A percentile compares a stretch with the other conserved stretches of the same genome.
phyloP scores from a whole-genome alignment of 1,140 invertebrate species.

The Phthorimaea operculella region DNA sequence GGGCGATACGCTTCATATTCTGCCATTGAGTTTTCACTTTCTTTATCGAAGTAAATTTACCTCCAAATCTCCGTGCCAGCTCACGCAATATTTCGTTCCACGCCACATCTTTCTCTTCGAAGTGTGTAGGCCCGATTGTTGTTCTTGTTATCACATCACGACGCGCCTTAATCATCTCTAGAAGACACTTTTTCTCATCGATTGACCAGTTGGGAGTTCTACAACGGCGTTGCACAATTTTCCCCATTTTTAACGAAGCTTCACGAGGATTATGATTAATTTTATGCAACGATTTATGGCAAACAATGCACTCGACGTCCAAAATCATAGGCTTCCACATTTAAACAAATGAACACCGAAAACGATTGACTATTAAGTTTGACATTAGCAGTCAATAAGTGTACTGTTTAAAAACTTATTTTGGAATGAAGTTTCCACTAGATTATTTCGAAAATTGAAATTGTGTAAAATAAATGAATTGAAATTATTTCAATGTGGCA shows the following conservation, averaged over 20 bases:
- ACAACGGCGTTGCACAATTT: slow-evolving; percentile 39
- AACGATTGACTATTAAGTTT: neutral
- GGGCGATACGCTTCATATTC: slow-evolving; percentile 61
- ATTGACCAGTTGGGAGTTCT: slow-evolving; percentile 58
- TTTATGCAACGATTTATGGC: slow-evolving; percentile 64
- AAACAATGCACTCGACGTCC: slow-evolving; percentile 62
- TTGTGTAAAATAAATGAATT: slow-evolving; percentile 26
- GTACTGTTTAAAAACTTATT: slow-evolving; percentile 40
- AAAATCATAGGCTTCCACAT: slow-evolving; percentile 60
- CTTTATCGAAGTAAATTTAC: slow-evolving; percentile 52
- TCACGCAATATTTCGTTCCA: slow-evolving; percentile 58
- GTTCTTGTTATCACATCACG: slow-evolving; percentile 50
- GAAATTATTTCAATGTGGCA: slow-evolving; percentile 31
- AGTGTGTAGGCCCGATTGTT: slow-evolving; percentile 51
- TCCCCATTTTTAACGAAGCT: slow-evolving; percentile 40
- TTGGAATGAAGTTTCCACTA: slow-evolving; percentile 36
- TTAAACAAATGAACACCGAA: slow-evolving; percentile 51
- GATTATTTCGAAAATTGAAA: slow-evolving; percentile 12
- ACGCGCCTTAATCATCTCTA: slow-evolving; percentile 54
- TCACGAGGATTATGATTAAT: slow-evolving; percentile 48
- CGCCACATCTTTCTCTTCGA: slow-evolving; percentile 52
- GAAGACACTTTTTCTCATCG: slow-evolving; percentile 54
- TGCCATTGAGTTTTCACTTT: slow-evolving; percentile 64
- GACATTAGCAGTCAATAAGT: slow-evolving; percentile 4
- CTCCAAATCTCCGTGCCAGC: slow-evolving; percentile 44